Conservation (phyloP, 2,797 vertebrate species). For the Potorous gilbertii region DNA sequence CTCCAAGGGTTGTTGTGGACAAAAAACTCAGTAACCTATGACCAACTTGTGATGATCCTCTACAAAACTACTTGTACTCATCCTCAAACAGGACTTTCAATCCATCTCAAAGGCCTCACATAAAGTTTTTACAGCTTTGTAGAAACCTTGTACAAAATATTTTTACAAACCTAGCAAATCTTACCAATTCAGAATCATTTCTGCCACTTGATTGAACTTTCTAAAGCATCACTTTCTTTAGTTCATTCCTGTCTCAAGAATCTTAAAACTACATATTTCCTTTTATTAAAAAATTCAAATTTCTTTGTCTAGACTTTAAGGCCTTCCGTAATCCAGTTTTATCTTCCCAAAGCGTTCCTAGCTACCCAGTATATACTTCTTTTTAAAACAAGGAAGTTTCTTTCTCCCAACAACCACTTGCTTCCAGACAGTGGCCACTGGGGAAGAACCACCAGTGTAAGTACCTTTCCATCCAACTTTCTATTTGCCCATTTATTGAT, state of each 20-base stretch:
- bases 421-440: neutral
- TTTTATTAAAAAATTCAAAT: neutral
- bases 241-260: neutral
- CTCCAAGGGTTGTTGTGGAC: neutral
- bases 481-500: neutral
- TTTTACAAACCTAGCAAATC: neutral
- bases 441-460: neutral
- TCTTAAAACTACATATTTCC: neutral
- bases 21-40: neutral
- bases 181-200: neutral
- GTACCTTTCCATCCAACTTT: neutral
- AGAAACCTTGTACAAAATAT: neutral
- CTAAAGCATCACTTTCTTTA: neutral
- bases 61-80: neutral
- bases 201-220: neutral
- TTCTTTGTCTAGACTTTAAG: neutral
- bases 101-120: neutral
- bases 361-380: neutral
- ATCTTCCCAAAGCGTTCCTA: neutral
- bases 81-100: neutral
- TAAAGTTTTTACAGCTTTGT: neutral
- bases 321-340: neutral
- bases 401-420: neutral
- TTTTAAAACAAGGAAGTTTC: neutral
- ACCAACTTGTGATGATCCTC: neutral